A percentile compares a stretch with the other conserved stretches of the same genome.
Evolutionary conservation across 2,113 vertebrate genomes (phyloP).

Genomic region (Varanus salvator): DNA sequence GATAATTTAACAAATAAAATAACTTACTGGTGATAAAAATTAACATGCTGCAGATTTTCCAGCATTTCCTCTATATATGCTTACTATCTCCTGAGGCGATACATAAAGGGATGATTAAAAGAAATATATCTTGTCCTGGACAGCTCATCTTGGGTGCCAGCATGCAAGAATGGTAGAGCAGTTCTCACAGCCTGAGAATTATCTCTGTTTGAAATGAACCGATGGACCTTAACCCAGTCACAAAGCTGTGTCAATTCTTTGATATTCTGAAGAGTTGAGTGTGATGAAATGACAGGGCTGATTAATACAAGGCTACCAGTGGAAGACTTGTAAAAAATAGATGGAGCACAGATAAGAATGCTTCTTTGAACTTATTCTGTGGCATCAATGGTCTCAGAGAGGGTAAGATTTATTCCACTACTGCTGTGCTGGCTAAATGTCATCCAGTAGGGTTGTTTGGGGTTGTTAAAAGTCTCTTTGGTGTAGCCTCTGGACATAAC

Average conservation of each 20-base stretch:
- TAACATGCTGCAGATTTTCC: constrained; percentile 27
- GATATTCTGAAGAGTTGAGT: background rate
- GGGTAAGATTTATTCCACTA: background rate
- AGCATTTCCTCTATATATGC: background rate
- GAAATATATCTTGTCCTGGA: background rate
- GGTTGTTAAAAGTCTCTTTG: background rate
- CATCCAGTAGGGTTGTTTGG: background rate
- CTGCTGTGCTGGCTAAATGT: background rate
- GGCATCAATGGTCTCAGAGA: background rate
- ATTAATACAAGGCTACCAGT: background rate
- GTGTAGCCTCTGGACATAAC: background rate
- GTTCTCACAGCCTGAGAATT: background rate
- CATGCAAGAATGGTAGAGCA: background rate
- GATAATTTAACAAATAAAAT: constrained; percentile 35
- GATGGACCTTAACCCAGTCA: background rate
- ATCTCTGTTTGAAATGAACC: background rate
- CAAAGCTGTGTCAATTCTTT: background rate
- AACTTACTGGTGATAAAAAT: constrained; percentile 39
- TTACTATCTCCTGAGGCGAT: background rate
- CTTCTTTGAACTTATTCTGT: background rate
- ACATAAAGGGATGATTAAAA: constrained; percentile 14
- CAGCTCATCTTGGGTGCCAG: background rate
- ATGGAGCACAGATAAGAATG: background rate
- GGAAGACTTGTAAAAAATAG: background rate
- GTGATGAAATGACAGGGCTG: background rate